A percentile compares a stretch with the other conserved stretches of the same genome.
These are phyloP conservation scores for Quiscalus mexicanus DNA, from an alignment of 2,113 vertebrate species.

Conservation along the genomic window DNA sequence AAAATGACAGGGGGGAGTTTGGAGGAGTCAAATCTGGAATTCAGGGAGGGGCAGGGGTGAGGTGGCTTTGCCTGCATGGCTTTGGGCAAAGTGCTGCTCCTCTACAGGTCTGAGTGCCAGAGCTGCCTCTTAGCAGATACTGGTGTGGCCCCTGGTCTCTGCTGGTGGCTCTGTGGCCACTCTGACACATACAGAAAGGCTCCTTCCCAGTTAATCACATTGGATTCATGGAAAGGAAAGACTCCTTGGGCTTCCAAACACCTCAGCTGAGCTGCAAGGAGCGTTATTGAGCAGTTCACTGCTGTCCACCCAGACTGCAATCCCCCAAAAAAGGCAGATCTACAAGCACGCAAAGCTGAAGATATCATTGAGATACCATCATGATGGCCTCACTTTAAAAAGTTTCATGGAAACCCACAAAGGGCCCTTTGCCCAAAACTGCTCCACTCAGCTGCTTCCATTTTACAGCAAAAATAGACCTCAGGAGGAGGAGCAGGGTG, in stretches of 20 bases:
- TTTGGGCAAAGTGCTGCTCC: background rate
- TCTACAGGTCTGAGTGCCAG: background rate
- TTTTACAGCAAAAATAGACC: background rate
- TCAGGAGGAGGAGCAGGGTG: background rate
- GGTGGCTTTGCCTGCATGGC: accelerated
- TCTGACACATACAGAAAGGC: background rate
- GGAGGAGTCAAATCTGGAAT: background rate
- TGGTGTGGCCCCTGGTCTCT: background rate
- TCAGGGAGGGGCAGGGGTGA: background rate
- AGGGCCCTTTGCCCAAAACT: background rate
- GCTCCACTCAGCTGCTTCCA: background rate
- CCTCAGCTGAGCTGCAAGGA: background rate
- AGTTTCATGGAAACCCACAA: background rate
- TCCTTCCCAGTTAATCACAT: background rate
- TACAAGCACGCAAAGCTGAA: background rate
- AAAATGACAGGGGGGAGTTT: background rate
- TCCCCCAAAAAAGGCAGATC: background rate
- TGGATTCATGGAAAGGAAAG: background rate
- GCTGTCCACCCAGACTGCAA: background rate
- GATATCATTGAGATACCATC: background rate
- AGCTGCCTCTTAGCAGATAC: background rate
- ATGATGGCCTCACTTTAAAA: background rate
- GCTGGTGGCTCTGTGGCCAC: background rate
- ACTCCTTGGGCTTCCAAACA: background rate
- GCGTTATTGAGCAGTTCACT: background rate